Evolutionary conservation across 2,113 vertebrate genomes (phyloP).

Genomic region (Oreochromis aureus): DNA sequence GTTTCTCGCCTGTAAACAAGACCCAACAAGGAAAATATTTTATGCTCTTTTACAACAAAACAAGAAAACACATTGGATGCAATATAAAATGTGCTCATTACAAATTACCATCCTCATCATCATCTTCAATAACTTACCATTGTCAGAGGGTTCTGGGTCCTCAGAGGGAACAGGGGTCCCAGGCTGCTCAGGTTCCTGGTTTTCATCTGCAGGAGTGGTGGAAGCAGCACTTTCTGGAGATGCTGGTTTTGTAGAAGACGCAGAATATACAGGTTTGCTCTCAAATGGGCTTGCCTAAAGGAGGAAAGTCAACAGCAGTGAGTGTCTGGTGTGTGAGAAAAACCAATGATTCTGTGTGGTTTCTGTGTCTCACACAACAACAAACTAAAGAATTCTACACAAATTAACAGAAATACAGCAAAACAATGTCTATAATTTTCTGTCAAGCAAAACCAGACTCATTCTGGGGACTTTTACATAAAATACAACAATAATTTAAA

Average conservation of each 20-base stretch:
- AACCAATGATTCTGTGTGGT: fast-evolving
- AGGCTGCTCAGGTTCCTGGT: slow-evolving; percentile 81
- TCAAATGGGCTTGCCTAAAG: slow-evolving; percentile 84
- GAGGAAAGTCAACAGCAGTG: neutral
- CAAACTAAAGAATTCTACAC: neutral
- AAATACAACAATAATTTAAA: neutral
- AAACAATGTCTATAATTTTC: neutral
- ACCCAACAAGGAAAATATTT: neutral
- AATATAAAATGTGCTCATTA: neutral
- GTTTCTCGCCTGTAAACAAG: slow-evolving; percentile 65
- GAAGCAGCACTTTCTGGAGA: slow-evolving; percentile 79
- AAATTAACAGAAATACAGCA: fast-evolving
- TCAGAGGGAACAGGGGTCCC: slow-evolving; percentile 86
- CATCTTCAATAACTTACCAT: slow-evolving; percentile 43
- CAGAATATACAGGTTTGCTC: slow-evolving; percentile 73
- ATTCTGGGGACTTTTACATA: neutral
- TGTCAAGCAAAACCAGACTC: neutral
- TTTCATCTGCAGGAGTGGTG: slow-evolving; percentile 60
- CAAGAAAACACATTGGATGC: fast-evolving
- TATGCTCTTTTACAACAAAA: neutral
- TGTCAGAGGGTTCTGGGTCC: slow-evolving; percentile 82
- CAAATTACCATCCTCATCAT: neutral
- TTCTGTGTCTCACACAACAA: neutral
- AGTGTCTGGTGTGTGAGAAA: neutral
- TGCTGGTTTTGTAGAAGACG: slow-evolving; percentile 73